Evolutionary conservation across 2,888 invertebrate genomes (phyloP), one percentile per base, ranked within the genome.

Genomic region (Epistrophe eligans): DNA sequence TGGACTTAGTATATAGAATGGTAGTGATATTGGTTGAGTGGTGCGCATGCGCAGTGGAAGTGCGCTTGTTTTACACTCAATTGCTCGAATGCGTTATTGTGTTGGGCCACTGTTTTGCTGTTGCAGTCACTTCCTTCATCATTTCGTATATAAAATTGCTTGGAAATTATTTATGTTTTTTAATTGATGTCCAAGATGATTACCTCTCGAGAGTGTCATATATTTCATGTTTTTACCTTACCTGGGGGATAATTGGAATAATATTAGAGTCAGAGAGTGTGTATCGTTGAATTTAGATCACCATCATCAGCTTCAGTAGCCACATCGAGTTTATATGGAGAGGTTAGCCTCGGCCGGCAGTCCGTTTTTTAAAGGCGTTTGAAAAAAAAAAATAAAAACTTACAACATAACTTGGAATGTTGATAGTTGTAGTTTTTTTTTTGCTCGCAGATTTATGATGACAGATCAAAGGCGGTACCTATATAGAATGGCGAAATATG

Each of bases 131-230:
- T 77, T 72, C 79, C 79, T 67, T 55, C 19, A 62, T 35, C 55
- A 32, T 1, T 0, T 2, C 19, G 55, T 24, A 17, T 24, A 62
- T 24, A 62, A 62, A 60, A 60, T 85, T 38, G 66, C 70, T 58
- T 73, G 40, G 71, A 83, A 70, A 79, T 77, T 58, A 84, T 81
- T 84, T 84, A 84, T 84, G 79, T 79, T 82, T 82, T 24, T 87
- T 87, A 87, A 87, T 87, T 87, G 87, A 87, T 83, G 76, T 71
- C 71, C 71, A 32, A 76, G 79, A 87, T 87, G 83, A 87, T 87
- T 79, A 72, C 83, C 76, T 76, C 83, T 71, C 74, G 87, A 83
- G 87, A 83, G 83, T 83, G 83, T 83, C 76, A 83, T 83, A 83
- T 83, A 83, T 87, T 79, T 87, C 67, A 74, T 74, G 77, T 82